Evolutionary conservation across 2,113 vertebrate genomes (phyloP).

Genomic region (Oplegnathus fasciatus): DNA sequence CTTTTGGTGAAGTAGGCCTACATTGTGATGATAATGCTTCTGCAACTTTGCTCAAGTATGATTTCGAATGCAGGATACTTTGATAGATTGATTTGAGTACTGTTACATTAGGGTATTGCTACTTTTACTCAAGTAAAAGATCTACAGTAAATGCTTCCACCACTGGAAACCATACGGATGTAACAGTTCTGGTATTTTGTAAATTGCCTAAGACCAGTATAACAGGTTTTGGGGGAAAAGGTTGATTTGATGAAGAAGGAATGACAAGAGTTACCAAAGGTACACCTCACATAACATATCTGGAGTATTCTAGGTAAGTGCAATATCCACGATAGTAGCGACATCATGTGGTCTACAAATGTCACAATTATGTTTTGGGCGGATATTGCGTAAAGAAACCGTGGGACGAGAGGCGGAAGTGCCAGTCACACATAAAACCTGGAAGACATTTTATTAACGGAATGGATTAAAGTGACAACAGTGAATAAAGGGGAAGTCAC

Average conservation of each 20-base stretch:
- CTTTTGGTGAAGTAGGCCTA: background rate
- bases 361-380: background rate
- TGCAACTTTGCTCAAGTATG: background rate
- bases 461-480: background rate
- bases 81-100: background rate
- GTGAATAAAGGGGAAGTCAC: background rate
- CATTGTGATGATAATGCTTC: background rate
- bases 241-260: background rate
- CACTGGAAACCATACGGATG: background rate
- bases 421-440: background rate
- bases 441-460: too few relatives aligned
- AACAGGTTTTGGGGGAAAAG: background rate
- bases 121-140: background rate
- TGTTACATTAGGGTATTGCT: background rate
- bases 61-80: too few relatives aligned
- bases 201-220: background rate
- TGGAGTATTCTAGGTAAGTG: background rate
- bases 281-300: background rate
- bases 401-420: background rate
- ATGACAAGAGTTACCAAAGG: background rate
- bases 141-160: background rate
- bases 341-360: constrained; percentile 66
- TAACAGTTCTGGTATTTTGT: background rate
- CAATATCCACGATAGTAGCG: constrained; percentile 18
- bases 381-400: constrained; percentile 26